Evolutionary conservation across 2,113 vertebrate genomes (phyloP).

Genomic region (Mus musculus): DNA sequence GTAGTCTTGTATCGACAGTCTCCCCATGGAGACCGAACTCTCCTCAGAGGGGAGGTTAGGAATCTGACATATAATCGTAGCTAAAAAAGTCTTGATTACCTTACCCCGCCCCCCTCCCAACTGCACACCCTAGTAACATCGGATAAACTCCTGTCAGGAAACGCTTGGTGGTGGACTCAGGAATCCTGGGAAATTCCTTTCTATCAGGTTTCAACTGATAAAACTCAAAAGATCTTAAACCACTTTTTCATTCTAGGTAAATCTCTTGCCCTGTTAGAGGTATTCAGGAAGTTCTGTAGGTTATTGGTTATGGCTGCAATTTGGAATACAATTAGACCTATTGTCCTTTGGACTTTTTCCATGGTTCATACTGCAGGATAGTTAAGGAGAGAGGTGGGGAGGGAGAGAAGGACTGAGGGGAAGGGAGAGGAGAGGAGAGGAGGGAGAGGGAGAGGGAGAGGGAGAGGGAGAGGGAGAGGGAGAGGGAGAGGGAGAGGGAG

Average conservation of each 20-base stretch:
- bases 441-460: no score
- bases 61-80: not conserved
- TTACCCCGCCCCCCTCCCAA: not conserved
- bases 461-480: no score
- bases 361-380: not conserved
- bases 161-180: not conserved
- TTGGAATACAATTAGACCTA: not conserved
- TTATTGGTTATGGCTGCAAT: not conserved
- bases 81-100: slow-evolving; percentile 4
- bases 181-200: slow-evolving; percentile 27
- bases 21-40: slow-evolving; percentile 12
- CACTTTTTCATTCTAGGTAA: slow-evolving; percentile 37
- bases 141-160: not conserved
- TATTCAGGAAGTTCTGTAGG: slow-evolving; percentile 2
- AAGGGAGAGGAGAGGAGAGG: no score
- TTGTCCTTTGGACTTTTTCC: not conserved
- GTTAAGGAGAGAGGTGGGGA: not conserved
- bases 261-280: not conserved
- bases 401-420: no score
- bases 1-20: not conserved
- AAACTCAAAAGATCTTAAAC: slow-evolving; percentile 57
- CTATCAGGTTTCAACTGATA: slow-evolving; percentile 40
- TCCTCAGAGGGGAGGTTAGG: not conserved
- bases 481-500: no score
- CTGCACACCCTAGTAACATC: not conserved